Percentiles rank a stretch among this genome's conserved stretches.
Conservation (phyloP, 2,113 vertebrate species). For the Potamarius usumacintae region DNA sequence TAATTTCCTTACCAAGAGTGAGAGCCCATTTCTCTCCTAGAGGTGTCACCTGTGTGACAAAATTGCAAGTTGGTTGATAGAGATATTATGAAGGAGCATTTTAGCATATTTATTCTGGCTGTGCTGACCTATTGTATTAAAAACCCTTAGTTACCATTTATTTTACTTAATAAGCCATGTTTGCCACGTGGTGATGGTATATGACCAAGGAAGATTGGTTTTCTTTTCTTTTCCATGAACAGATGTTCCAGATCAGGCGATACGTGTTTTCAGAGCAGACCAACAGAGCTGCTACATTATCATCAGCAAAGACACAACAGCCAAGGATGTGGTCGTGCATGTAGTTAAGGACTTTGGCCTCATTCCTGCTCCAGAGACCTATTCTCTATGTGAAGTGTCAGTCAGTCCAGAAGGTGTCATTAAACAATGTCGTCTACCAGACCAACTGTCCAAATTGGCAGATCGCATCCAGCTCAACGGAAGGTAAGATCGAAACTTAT, state of each 20-base stretch:
- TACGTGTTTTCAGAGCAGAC: slow-evolving; percentile 93
- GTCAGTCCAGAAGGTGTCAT: slow-evolving; percentile 93
- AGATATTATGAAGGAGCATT: background rate
- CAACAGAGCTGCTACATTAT: slow-evolving; percentile 98
- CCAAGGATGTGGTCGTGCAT: slow-evolving; percentile 92
- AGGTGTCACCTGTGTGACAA: background rate
- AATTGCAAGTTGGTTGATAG: background rate
- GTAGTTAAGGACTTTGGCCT: slow-evolving; percentile 88
- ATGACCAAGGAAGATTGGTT: background rate
- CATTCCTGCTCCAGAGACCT: slow-evolving; percentile 79
- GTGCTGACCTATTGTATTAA: background rate
- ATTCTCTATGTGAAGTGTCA: slow-evolving; percentile 93
- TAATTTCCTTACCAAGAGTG: background rate
- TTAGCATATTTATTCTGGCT: background rate
- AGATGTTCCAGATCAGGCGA: slow-evolving; percentile 97
- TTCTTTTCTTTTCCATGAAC: background rate
- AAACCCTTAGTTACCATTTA: background rate
- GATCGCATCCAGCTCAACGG: slow-evolving; percentile 96
- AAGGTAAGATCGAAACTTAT: slow-evolving; percentile 71
- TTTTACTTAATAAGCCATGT: background rate
- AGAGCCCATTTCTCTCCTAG: background rate
- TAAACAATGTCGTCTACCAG: slow-evolving; percentile 90
- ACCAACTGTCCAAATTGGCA: slow-evolving; percentile 93
- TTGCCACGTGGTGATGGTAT: background rate
- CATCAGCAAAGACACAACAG: slow-evolving; percentile 95